A percentile compares a stretch with the other conserved stretches of the same genome.
Conservation (phyloP, 1,140 invertebrate species). For the Rhyzopertha dominica region DNA sequence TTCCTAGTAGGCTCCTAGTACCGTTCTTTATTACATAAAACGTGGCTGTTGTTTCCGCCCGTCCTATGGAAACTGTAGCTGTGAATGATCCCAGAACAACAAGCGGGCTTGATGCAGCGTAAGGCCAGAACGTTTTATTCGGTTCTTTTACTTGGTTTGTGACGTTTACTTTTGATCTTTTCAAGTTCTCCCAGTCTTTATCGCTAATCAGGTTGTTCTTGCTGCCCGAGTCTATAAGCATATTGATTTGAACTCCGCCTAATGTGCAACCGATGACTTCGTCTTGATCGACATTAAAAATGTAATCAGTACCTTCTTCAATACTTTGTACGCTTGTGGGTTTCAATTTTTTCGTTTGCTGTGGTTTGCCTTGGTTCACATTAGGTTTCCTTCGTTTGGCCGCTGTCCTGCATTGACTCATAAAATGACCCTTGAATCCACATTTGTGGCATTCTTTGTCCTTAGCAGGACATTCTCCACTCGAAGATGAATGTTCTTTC, state of each 20-base stretch:
- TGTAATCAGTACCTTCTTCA: conserved; percentile 17
- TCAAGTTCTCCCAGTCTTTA: conserved; percentile 23
- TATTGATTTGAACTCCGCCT: conserved; percentile 20
- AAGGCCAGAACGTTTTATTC: conserved; percentile 19
- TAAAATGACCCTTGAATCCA: too few species aligned
- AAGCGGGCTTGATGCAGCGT: conserved; percentile 13
- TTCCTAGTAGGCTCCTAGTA: conserved; percentile 23
- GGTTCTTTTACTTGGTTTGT: conserved; percentile 23
- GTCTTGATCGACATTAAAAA: conserved; percentile 24
- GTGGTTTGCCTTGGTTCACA: too few species aligned
- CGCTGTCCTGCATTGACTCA: too few species aligned
- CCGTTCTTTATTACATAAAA: conserved; percentile 15
- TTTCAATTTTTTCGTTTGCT: conserved; percentile 6
- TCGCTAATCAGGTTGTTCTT: conserved; percentile 28
- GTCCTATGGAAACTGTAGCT: too few species aligned
- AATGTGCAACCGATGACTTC: conserved; percentile 7
- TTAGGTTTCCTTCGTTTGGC: too few species aligned
- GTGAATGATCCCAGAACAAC: too few species aligned
- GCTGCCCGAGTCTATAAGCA: conserved; percentile 31
- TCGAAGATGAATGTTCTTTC: too few species aligned
- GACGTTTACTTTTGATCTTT: conserved; percentile 14
- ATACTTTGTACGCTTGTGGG: conserved; percentile 2
- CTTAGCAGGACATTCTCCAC: too few species aligned
- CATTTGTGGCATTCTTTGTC: too few species aligned
- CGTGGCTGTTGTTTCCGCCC: conserved; percentile 13